Percentiles rank a stretch among this genome's conserved stretches.
phyloP scores from a whole-genome alignment of 2,888 invertebrate genomes.

The Acanthosepion esculentum region DNA sequence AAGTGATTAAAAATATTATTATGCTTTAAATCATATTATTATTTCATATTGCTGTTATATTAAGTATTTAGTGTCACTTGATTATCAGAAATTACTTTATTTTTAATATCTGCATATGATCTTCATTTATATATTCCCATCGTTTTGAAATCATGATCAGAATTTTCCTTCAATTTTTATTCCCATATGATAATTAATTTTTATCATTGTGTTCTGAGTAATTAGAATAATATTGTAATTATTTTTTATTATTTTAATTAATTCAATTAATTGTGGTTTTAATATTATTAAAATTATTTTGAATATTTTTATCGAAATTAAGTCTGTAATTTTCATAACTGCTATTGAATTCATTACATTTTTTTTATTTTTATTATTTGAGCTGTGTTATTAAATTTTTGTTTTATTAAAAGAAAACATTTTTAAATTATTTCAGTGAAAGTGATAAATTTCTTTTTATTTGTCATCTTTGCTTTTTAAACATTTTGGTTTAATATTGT shows the following conservation, averaged over 20 bases:
- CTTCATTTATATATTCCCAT: too few relatives aligned
- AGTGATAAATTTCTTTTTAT: background rate
- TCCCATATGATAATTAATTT: background rate
- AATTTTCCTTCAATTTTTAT: background rate
- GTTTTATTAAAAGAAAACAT: background rate
- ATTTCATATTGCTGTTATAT: too few relatives aligned
- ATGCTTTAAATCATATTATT: too few relatives aligned
- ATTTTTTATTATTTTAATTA: background rate
- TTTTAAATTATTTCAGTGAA: background rate
- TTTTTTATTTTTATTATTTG: background rate
- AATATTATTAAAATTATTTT: background rate
- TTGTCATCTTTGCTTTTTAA: background rate
- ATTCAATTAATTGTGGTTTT: background rate
- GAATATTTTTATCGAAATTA: background rate
- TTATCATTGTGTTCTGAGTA: background rate
- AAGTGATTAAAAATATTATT: too few relatives aligned
- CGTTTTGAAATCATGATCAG: too few relatives aligned
- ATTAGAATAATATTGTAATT: background rate
- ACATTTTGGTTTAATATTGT: background rate
- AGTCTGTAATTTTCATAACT: background rate
- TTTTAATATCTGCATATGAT: too few relatives aligned
- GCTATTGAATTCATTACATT: background rate
- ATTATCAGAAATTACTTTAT: too few relatives aligned
- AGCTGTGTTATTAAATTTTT: background rate
- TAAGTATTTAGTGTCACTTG: too few relatives aligned